Evolutionary conservation across 2,797 vertebrate species (phyloP).

Genomic region (Artibeus lituratus): DNA sequence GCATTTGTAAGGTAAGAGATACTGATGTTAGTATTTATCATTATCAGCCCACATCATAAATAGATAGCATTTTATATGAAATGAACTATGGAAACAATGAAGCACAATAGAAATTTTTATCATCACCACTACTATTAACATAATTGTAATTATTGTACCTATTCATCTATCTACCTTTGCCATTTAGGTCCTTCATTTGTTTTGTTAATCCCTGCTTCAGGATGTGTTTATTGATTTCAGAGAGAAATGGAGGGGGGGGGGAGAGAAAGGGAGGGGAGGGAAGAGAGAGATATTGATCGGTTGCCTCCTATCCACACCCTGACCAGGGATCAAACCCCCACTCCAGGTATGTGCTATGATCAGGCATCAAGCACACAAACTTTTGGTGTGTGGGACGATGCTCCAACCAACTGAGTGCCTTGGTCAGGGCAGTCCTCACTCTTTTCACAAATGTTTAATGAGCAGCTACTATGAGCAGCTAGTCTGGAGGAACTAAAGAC

Average conservation of each 20-base stretch:
- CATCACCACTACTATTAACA: background rate
- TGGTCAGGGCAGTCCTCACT: background rate
- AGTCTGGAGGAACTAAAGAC: background rate
- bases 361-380: background rate
- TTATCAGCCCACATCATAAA: background rate
- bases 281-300: background rate
- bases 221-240: background rate
- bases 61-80: background rate
- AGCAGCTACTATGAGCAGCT: background rate
- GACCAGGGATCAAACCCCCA: background rate
- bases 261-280: background rate
- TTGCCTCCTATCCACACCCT: background rate
- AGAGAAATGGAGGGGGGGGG: background rate
- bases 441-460: background rate
- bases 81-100: background rate
- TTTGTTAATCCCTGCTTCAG: background rate
- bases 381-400: background rate
- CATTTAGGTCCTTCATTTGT: background rate
- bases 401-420: background rate
- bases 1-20: background rate
- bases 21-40: background rate
- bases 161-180: background rate
- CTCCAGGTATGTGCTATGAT: background rate
- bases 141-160: accelerated
- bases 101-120: background rate